Evolutionary conservation across 2,888 invertebrate genomes (phyloP).

Genomic region (Xanthorhoe designata): DNA sequence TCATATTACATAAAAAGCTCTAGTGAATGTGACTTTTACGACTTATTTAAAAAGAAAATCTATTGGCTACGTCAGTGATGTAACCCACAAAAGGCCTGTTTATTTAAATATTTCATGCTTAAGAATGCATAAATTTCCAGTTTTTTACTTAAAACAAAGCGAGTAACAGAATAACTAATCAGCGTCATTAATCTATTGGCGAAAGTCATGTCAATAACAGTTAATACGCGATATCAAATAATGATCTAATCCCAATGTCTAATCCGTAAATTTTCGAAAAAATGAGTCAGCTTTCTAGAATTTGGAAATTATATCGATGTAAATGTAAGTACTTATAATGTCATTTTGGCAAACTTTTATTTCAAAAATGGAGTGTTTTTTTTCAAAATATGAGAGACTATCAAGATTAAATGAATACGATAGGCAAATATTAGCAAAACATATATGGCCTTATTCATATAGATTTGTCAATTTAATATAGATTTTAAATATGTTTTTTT

Average conservation of each 20-base stretch:
- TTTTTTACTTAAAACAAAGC: not conserved
- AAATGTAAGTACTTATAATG: not conserved
- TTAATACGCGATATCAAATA: slow-evolving; percentile 5
- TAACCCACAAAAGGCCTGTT: not conserved
- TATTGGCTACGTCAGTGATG: not conserved
- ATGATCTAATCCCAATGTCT: too few species aligned
- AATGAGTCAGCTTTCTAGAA: slow-evolving; percentile 14
- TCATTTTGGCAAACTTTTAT: not conserved
- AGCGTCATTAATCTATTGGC: slow-evolving; percentile 6
- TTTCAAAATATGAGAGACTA: too few species aligned
- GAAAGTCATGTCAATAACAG: slow-evolving; percentile 15
- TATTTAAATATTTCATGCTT: not conserved
- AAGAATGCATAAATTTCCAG: not conserved
- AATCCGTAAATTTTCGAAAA: slow-evolving; percentile 12
- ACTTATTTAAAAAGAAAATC: not conserved
- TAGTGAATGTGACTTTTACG: not conserved
- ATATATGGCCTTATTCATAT: too few species aligned
- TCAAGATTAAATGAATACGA: too few species aligned
- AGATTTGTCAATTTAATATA: too few species aligned
- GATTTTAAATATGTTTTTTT: too few species aligned
- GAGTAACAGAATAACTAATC: not conserved
- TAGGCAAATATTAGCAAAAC: too few species aligned
- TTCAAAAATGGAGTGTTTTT: too few species aligned
- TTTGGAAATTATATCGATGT: slow-evolving; percentile 2
- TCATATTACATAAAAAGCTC: not conserved